These are phyloP conservation scores for Lateolabrax maculatus DNA, from an alignment of 2,797 vertebrate species.

Conservation along the genomic window DNA sequence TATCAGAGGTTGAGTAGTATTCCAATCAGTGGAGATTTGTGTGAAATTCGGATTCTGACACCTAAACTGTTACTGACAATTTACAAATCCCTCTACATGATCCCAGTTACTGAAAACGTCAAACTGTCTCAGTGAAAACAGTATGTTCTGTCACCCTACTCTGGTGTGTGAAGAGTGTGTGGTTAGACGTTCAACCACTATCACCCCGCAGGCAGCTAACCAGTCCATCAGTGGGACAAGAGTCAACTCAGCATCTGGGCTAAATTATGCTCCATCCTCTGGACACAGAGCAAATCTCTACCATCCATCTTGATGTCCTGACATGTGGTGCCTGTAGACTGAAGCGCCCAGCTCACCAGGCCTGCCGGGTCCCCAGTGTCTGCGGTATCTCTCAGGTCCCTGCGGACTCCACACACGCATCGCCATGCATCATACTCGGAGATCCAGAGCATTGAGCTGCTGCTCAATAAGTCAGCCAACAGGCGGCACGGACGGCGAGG, in stretches of 20 bases:
- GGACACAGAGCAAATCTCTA: slow-evolving; percentile 44
- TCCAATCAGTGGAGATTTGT: neutral
- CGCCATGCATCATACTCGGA: slow-evolving; percentile 58
- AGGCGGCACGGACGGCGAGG: slow-evolving; percentile 28
- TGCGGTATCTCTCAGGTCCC: slow-evolving; percentile 47
- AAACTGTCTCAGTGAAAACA: neutral
- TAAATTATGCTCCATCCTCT: slow-evolving; percentile 62
- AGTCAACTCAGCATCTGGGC: slow-evolving; percentile 70
- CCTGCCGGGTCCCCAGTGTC: slow-evolving; percentile 43
- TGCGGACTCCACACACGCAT: slow-evolving; percentile 17
- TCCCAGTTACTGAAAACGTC: too few relatives aligned
- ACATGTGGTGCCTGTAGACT: slow-evolving; percentile 41
- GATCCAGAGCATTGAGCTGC: slow-evolving; percentile 61
- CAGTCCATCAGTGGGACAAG: slow-evolving; percentile 53
- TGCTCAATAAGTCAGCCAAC: slow-evolving; percentile 64
- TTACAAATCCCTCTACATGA: neutral
- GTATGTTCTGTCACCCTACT: neutral
- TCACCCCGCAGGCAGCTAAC: slow-evolving; percentile 31
- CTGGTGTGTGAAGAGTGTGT: slow-evolving; percentile 23
- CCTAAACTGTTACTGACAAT: neutral
- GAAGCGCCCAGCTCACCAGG: slow-evolving; percentile 23
- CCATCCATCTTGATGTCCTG: slow-evolving; percentile 71
- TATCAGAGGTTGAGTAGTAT: neutral
- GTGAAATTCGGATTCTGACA: slow-evolving; percentile 3
- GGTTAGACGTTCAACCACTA: slow-evolving; percentile 36